Conservation (phyloP, 2,113 vertebrate genomes). For the Opisthocomus hoazin region DNA sequence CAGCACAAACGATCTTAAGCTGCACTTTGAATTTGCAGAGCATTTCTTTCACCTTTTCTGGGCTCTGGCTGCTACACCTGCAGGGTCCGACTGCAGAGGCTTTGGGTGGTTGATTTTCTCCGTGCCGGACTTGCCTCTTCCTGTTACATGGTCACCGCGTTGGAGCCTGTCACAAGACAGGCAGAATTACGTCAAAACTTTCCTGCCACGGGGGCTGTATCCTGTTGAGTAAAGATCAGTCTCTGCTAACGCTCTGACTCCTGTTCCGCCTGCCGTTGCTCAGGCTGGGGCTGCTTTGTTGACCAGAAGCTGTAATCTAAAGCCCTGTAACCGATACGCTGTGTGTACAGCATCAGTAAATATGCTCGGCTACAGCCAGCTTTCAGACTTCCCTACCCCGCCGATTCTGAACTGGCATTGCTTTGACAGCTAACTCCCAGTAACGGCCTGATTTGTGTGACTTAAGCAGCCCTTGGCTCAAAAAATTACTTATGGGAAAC, state of each 20-base stretch:
- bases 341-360: slow-evolving; percentile 30
- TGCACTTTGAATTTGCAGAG: not conserved
- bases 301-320: not conserved
- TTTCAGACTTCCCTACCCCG: not conserved
- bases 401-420: not conserved
- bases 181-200: not conserved
- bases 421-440: not conserved
- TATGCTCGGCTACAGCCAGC: not conserved
- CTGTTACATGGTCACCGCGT: accelerated
- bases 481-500: not conserved
- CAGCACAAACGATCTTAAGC: accelerated
- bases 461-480: not conserved
- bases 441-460: not conserved
- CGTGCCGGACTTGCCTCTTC: not conserved
- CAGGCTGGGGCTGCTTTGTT: slow-evolving; percentile 9
- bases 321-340: not conserved
- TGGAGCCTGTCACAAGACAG: not conserved
- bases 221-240: not conserved
- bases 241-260: not conserved
- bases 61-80: not conserved
- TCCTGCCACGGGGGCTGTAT: not conserved
- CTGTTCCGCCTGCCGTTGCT: not conserved
- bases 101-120: not conserved
- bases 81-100: not conserved
- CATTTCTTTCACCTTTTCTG: not conserved